These are phyloP conservation scores for Clarias macrocephalus DNA, from an alignment of 2,113 vertebrate genomes.

Conservation along the genomic window DNA sequence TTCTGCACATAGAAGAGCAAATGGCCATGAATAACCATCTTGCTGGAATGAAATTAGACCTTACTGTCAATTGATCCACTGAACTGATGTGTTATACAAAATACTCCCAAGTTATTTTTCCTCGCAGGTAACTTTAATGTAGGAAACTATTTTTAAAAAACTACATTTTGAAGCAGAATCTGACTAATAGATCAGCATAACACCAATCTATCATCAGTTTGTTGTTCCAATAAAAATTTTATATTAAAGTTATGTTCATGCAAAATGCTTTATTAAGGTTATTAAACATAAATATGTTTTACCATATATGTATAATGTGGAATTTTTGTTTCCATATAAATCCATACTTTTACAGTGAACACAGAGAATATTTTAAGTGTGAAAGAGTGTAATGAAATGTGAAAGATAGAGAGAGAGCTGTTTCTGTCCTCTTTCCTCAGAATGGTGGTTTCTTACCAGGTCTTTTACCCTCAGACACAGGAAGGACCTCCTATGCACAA, in stretches of 20 bases:
- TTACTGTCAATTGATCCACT: background rate
- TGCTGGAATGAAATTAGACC: background rate
- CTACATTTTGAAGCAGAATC: background rate
- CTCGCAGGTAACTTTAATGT: background rate
- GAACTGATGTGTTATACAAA: background rate
- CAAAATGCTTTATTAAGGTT: too few relatives aligned
- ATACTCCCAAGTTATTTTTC: background rate
- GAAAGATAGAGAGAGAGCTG: constrained; percentile 49
- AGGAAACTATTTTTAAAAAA: background rate
- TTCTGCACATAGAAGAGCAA: background rate
- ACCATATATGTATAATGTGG: too few relatives aligned
- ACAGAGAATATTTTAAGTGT: background rate
- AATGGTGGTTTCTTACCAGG: constrained; percentile 47
- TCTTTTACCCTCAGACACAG: background rate
- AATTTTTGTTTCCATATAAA: too few relatives aligned
- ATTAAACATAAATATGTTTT: too few relatives aligned
- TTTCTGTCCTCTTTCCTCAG: constrained; percentile 51
- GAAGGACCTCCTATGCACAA: background rate
- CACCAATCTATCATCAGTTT: background rate
- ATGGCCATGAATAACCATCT: background rate
- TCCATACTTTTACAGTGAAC: background rate
- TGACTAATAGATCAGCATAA: background rate
- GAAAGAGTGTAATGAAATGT: constrained; percentile 59
- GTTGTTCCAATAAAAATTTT: background rate
- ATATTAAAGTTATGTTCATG: too few relatives aligned